These are phyloP conservation scores for Orcinus orca DNA, from an alignment of 2,113 vertebrate species.

Conservation along the genomic window DNA sequence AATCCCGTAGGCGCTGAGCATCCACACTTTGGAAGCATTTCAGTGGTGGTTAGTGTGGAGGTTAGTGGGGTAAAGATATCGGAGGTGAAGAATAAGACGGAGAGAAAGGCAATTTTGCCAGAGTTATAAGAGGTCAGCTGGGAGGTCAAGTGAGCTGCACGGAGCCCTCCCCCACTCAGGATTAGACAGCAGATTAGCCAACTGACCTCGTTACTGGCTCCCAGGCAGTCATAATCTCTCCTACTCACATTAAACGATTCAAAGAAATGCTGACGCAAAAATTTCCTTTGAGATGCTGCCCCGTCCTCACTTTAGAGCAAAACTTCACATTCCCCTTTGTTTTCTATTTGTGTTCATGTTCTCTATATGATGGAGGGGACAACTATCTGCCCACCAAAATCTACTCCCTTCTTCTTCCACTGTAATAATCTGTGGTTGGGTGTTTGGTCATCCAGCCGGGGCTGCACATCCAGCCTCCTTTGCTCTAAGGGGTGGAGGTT, in stretches of 20 bases:
- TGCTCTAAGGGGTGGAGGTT: background rate
- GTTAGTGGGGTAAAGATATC: background rate
- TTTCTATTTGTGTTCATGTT: background rate
- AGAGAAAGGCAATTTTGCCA: background rate
- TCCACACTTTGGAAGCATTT: background rate
- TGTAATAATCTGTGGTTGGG: background rate
- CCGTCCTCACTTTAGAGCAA: background rate
- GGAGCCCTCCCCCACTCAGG: background rate
- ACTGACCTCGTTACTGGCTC: background rate
- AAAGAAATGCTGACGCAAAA: background rate
- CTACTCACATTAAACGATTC: background rate
- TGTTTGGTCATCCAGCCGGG: background rate
- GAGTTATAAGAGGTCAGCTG: background rate
- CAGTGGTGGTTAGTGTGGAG: background rate
- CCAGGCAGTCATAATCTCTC: background rate
- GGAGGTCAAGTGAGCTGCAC: background rate
- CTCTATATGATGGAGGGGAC: background rate
- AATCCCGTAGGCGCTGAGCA: background rate
- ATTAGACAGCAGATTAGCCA: background rate
- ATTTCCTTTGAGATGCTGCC: background rate
- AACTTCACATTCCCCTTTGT: background rate
- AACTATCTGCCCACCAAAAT: background rate
- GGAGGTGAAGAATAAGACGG: background rate
- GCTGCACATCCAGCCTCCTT: background rate
- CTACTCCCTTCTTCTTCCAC: background rate